Evolutionary conservation across 2,113 vertebrate species (phyloP), one percentile per base, ranked within the genome.

Genomic region (Axis porcinus): DNA sequence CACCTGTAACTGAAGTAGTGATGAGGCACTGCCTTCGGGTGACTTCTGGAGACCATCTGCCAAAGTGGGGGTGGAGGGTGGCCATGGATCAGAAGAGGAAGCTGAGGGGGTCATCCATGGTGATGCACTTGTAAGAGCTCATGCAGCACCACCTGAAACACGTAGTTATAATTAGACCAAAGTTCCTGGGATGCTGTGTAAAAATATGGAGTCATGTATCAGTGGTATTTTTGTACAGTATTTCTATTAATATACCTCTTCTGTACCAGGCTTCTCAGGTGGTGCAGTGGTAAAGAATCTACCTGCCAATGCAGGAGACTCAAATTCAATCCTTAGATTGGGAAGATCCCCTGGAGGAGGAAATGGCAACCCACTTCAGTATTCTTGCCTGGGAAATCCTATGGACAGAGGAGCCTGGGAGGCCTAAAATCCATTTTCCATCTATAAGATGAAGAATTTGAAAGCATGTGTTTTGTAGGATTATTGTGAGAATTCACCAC

Each of bases 401-500:
- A 27, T 27, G 70, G 70, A 43, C 23, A 43, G 70, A 76, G 36
- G 70, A 76, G 70, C 70, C 70, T 43, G 23, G 70, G 6, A 27
- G 23, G n/a, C 67, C 74, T 70, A 28, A 58, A n/a, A 96, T 96
- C 28, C 81, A 67, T 76, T 93, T 94, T 83, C n/a, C n/a, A 19
- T 76, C 78, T 70, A 2, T 70, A 78, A 95, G 45, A 50, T 79
- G 36, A 97, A 92, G 52, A 89, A 57, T 21, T 84, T 27, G 47
- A 76, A 97, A 87, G 62, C 19, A 76, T 90, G 16, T 87, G 9
- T 54, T 74, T n/a, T 62, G 50, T 57, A 84, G 95, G 36, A 57
- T 95, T 92, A 78, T 92, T 95, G 89, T 94, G 88, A 92, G 55
- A 67, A 88, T 87, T 81, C 64, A 90, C n/a, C 36, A 60, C 54